Percentiles rank a stretch among this genome's conserved stretches.
Conservation (phyloP, 2,888 invertebrate genomes). For the Synanthedon myopaeformis region DNA sequence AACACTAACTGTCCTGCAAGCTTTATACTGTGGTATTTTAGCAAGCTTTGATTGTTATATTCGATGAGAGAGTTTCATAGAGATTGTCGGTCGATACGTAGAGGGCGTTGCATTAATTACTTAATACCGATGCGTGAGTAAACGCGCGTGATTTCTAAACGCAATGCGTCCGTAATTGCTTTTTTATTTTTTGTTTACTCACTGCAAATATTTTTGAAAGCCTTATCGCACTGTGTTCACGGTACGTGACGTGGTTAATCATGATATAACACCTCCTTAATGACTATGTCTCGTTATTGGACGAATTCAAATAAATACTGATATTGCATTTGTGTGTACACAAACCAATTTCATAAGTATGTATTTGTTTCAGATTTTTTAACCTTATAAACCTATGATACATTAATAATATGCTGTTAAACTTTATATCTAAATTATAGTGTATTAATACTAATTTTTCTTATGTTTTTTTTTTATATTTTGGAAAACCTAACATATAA, state of each 20-base stretch:
- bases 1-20: too few relatives aligned
- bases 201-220: constrained; percentile 53
- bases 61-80: constrained; percentile 39
- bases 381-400: too few relatives aligned
- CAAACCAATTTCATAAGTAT: too few relatives aligned
- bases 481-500: too few relatives aligned
- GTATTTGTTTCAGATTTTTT: too few relatives aligned
- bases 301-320: not conserved
- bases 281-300: constrained; percentile 5
- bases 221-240: constrained; percentile 52
- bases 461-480: too few relatives aligned
- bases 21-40: not conserved
- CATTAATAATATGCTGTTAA: too few relatives aligned
- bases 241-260: constrained; percentile 52
- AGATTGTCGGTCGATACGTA: constrained; percentile 56
- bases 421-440: too few relatives aligned
- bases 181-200: constrained; percentile 42
- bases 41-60: constrained; percentile 43
- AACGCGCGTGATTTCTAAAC: constrained; percentile 56
- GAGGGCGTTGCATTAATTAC: constrained; percentile 53
- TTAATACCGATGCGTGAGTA: constrained; percentile 64
- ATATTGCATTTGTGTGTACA: too few relatives aligned
- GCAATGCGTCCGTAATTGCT: constrained; percentile 44
- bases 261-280: constrained; percentile 15
- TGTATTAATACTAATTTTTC: too few relatives aligned